Percentiles rank a stretch among this genome's conserved stretches.
phyloP scores from a whole-genome alignment of 2,113 vertebrate species.

The Lipophrys pholis region DNA sequence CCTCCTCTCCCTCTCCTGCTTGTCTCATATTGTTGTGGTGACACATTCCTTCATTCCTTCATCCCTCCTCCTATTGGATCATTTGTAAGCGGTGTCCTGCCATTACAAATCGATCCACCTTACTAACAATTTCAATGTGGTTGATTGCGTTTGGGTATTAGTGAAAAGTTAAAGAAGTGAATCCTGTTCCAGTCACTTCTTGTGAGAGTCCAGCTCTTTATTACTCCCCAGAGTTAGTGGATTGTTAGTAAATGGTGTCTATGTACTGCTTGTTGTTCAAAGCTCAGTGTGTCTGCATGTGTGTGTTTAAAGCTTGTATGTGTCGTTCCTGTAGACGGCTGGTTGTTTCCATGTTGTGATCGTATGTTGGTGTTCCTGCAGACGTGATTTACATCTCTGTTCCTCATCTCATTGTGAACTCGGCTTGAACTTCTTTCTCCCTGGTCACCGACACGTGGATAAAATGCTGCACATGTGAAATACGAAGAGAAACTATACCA shows the following conservation, averaged over 20 bases:
- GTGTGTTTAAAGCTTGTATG: constrained; percentile 25
- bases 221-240: constrained; percentile 16
- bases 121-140: constrained; percentile 54
- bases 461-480: too few species aligned
- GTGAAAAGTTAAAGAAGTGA: too few species aligned
- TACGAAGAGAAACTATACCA: background rate
- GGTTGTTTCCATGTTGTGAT: constrained; percentile 13
- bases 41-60: constrained; percentile 37
- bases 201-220: background rate
- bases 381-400: constrained; percentile 31
- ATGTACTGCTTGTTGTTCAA: constrained; percentile 1
- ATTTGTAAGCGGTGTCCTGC: constrained; percentile 53
- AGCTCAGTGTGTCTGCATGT: constrained; percentile 42
- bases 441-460: too few species aligned
- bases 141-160: background rate
- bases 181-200: background rate
- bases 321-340: constrained; percentile 22
- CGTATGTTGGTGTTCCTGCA: background rate
- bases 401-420: background rate
- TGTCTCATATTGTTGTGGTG: constrained; percentile 19
- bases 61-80: constrained; percentile 34
- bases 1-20: background rate
- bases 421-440: too few species aligned
- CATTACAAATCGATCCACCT: constrained; percentile 61
- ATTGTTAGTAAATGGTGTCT: constrained; percentile 54